Evolutionary conservation across 1,140 invertebrate genomes (phyloP).

Genomic region (Sipha flava): DNA sequence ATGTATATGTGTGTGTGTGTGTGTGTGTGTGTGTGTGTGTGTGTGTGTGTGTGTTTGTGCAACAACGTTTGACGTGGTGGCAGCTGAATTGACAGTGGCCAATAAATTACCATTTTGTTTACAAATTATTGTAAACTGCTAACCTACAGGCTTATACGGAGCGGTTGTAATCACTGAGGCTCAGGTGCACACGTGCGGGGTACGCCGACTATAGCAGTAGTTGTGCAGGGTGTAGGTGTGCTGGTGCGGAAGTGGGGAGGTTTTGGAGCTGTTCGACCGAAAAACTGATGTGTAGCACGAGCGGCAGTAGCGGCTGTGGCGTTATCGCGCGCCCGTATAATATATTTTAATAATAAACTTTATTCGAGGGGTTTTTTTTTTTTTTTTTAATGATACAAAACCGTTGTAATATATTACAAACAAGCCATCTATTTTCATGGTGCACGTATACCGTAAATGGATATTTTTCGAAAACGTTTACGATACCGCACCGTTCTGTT

Average conservation of each 20-base stretch:
- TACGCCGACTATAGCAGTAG: too few relatives aligned
- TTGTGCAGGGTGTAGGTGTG: background rate
- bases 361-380: too few relatives aligned
- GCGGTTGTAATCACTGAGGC: background rate
- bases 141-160: background rate
- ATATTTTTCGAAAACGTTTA: background rate
- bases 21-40: too few relatives aligned
- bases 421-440: too few relatives aligned
- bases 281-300: background rate
- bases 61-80: background rate
- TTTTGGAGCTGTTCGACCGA: background rate
- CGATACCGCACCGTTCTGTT: background rate
- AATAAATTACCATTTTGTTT: constrained; percentile 17
- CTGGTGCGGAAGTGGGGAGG: background rate
- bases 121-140: background rate
- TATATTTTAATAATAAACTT: background rate
- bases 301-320: too few relatives aligned
- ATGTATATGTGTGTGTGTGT: too few relatives aligned
- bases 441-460: background rate
- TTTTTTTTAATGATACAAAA: background rate
- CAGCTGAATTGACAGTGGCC: constrained; percentile 3
- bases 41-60: background rate
- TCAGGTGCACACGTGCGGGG: background rate
- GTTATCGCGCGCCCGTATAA: background rate
- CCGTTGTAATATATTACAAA: background rate